A percentile compares a stretch with the other conserved stretches of the same genome.
Conservation (phyloP, 2,797 vertebrate genomes). For the Lacerta bilineata region DNA sequence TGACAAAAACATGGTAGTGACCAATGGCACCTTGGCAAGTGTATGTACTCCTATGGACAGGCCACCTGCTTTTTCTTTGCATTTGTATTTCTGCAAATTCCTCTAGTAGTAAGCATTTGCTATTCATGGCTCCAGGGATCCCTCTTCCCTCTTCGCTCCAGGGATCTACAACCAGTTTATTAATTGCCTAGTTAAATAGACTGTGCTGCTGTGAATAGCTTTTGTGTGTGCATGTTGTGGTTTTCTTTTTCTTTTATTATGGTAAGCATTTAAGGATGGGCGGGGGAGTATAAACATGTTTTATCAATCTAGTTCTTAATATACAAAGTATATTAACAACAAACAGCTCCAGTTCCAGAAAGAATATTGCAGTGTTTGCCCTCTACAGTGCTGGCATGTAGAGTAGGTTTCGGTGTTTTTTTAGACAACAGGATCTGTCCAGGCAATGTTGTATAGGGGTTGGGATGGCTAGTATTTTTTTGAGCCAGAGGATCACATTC, state of each 20-base stretch:
- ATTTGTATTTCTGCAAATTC: background rate
- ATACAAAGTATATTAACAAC: background rate
- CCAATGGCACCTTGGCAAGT: background rate
- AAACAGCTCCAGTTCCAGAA: background rate
- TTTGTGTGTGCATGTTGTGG: background rate
- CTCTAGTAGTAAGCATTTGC: background rate
- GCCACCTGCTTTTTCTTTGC: background rate
- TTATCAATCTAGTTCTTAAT: background rate
- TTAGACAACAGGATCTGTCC: too few relatives aligned
- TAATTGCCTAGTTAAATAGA: slow-evolving; percentile 28
- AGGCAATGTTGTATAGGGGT: background rate
- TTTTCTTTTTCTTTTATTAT: background rate
- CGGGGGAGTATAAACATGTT: background rate
- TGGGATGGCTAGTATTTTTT: background rate
- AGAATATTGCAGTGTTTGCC: background rate
- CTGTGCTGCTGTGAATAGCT: background rate
- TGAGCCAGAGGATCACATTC: too few relatives aligned
- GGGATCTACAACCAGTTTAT: slow-evolving; percentile 79
- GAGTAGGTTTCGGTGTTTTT: background rate
- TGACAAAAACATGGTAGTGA: background rate
- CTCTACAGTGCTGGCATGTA: too few relatives aligned
- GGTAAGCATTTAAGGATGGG: background rate
- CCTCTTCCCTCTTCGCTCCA: slow-evolving; percentile 78
- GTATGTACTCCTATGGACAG: background rate
- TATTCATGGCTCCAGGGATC: background rate